Base-by-base conservation (phyloP, 2,113 vertebrate species). In the Cheirogaleus medius region DNA sequence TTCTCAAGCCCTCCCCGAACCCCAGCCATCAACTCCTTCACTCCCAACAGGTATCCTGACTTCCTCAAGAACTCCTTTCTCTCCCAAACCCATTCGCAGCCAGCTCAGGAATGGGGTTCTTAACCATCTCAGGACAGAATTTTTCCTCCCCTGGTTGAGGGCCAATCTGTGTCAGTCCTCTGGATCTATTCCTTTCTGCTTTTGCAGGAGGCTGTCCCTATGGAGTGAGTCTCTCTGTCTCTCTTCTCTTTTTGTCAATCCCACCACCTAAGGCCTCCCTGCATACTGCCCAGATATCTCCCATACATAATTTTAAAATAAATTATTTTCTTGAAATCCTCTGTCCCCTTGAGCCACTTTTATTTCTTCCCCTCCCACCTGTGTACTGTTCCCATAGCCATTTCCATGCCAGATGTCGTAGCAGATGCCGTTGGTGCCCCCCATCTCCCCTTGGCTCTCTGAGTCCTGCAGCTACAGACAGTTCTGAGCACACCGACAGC, bases 221-320 rank as follows among this genome's bases (percentile, higher is more conserved):
- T 37, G 20, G n/a, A 82, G 21, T 18, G 20, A 56, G 54, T 23
- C 1, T 44, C 34, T 64, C 25, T 58, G 7, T 80, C 23, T 34
- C 63, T 32, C 10, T n/a, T 29, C 12, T 32, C n/a, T 14, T 52
- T 39, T 71, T 94, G 68, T 93, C 42, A 78, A 8, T 37, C 37
- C 74, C 4, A 49, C 68, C 69, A 73, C 20, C 73, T 37, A 52
- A 42, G 20, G 7, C 32, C 76, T 94, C 44, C 68, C 34, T 63
- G 39, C 25, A 73, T 68, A 47, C 42, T 68, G 44, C 18, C 42
- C 76, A 82, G 23, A 54, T 94, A 21, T 69, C 47, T 64, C 85
- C 39, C 34, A 56, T n/a, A 54, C 14, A 81, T 81, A 95, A 60
- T 95, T 87, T 84, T 92, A 94, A 94, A 91, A 47, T 71, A 74